Evolutionary conservation across 2,113 vertebrate species (phyloP), one percentile per base, ranked within the genome.

Genomic region (Azemiops feae): DNA sequence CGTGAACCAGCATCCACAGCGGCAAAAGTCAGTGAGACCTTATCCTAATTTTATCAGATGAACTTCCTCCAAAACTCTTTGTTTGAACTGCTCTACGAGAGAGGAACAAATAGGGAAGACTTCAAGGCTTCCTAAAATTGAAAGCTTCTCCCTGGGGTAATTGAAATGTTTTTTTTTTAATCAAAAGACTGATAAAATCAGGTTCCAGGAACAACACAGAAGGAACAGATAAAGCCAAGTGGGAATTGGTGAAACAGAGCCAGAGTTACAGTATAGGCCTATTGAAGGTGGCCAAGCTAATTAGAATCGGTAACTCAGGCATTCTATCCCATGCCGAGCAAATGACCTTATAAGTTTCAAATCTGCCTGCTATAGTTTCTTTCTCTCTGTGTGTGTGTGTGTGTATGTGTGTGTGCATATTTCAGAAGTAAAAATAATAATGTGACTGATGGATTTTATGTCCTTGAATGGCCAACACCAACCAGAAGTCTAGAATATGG

Each of bases 91-190:
- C 88, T 97, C 96, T 97, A 97, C 95, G 96, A 96, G 96, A 97
- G 97, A 97, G 97, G 97, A 98, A 97, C 97, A 97, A 98, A 97
- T 97, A 97, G n/a, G 93, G 95, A 95, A 96, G 97, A 97, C 97
- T 97, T 98, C 98, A 98, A 98, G 97, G 97, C 97, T 98, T 98
- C 98, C 98, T 98, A 98, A 98, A 98, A 97, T 97, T 98, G 96
- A 98, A 98, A 98, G 97, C 97, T 96, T 98, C 97, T 98, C 97
- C 96, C 97, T 97, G 95, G 97, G 97, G 97, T 97, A 97, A 98
- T 97, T 98, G 97, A 98, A 98, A 97, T 97, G 96, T 96, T 98
- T 98, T 55, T 97, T 96, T 74, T 74, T 20, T 2, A 39, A 74
- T 98, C 97, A 98, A 98, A 98, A 97, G 85, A 74, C 45, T 85